phyloP scores from a whole-genome alignment of 2,113 vertebrate species.

The Paramisgurnus dabryanus region DNA sequence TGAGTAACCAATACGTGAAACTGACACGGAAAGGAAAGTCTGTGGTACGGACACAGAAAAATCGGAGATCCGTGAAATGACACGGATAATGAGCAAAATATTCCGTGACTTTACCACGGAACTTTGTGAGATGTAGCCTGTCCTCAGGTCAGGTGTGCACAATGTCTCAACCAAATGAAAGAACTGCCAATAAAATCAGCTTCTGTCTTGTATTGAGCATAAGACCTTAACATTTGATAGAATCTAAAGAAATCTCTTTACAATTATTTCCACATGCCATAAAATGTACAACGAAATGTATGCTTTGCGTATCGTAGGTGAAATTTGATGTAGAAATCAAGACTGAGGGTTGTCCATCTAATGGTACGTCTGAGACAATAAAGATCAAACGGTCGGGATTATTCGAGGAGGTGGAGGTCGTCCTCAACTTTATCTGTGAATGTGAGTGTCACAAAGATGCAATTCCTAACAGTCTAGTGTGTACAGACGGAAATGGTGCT shows the following conservation, averaged over 20 bases:
- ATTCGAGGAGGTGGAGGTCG: conserved; percentile 90
- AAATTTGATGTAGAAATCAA: conserved; percentile 86
- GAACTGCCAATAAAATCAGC: too few species aligned
- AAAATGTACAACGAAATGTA: background rate
- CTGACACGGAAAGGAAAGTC: too few species aligned
- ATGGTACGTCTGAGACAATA: conserved; percentile 75
- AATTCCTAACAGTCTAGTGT: conserved; percentile 74
- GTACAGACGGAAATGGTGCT: conserved; percentile 84
- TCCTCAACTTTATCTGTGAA: conserved; percentile 89
- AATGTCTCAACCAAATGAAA: too few species aligned
- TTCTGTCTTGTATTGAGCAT: background rate
- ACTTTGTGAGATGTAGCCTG: too few species aligned
- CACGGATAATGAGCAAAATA: too few species aligned
- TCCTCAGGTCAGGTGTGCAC: too few species aligned
- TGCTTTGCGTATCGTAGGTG: conserved; percentile 74
- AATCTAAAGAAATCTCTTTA: background rate
- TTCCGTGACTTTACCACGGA: too few species aligned
- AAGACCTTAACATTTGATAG: background rate
- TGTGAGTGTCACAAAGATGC: conserved; percentile 85
- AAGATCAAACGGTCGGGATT: conserved; percentile 93
- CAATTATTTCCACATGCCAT: background rate
- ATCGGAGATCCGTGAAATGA: too few species aligned
- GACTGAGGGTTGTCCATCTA: conserved; percentile 84
- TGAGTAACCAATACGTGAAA: too few species aligned
- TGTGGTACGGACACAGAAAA: too few species aligned